Conservation (phyloP, 1,140 invertebrate species). For the Euborellia annulipes region DNA sequence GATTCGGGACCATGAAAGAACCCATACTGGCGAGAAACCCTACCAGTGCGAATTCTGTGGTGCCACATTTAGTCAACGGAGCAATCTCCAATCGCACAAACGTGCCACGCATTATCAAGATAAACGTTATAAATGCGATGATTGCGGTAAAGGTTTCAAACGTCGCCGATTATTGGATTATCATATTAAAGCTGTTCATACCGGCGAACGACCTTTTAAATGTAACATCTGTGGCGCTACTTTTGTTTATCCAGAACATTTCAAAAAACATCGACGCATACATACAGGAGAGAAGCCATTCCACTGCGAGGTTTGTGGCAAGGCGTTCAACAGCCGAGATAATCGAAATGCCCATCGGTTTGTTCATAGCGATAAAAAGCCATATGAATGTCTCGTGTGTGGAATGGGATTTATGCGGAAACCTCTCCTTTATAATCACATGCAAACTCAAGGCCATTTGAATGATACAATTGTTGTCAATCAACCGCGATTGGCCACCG, state of each 20-base stretch:
- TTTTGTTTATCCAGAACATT: constrained; percentile 71
- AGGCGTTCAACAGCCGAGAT: constrained; percentile 65
- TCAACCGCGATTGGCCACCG: constrained; percentile 47
- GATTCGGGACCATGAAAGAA: constrained; percentile 59
- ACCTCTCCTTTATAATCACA: constrained; percentile 60
- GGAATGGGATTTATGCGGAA: constrained; percentile 71
- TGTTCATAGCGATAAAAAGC: constrained; percentile 71
- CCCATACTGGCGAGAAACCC: constrained; percentile 74
- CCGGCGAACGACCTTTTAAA: constrained; percentile 56
- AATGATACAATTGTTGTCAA: constrained; percentile 66
- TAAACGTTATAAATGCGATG: constrained; percentile 49
- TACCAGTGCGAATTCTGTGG: constrained; percentile 68
- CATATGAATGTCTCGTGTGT: constrained; percentile 67
- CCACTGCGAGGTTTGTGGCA: constrained; percentile 71
- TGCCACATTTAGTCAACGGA: constrained; percentile 55
- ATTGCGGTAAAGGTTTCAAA: constrained; percentile 59
- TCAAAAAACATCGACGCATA: constrained; percentile 63
- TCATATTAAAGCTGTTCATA: constrained; percentile 65
- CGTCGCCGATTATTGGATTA: constrained; percentile 56
- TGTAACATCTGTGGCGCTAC: constrained; percentile 55
- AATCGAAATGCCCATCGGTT: constrained; percentile 72
- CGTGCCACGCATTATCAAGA: constrained; percentile 61
- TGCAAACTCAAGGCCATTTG: constrained; percentile 48
- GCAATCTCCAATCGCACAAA: constrained; percentile 64
- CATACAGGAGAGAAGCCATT: constrained; percentile 68